A percentile compares a stretch with the other conserved stretches of the same genome.
Conservation (phyloP, 1,140 invertebrate species). For the Zaprionus nigranus region DNA sequence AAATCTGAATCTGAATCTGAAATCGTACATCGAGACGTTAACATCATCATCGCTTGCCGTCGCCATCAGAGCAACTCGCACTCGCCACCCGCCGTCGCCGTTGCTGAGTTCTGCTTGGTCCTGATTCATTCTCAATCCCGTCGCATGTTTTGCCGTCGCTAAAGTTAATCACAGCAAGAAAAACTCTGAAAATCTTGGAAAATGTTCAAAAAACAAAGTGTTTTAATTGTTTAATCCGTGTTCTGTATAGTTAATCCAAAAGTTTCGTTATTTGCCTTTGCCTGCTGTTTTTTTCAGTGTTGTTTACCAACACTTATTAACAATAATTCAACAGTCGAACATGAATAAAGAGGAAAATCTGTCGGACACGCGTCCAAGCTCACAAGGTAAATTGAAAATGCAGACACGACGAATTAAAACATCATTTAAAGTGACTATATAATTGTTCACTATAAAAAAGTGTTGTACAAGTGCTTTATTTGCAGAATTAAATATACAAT, state of each 20-base stretch:
- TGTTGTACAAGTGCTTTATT: neutral
- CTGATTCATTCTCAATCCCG: slow-evolving; percentile 8
- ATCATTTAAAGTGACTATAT: neutral
- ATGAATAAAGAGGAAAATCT: slow-evolving; percentile 77
- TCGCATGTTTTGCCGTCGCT: slow-evolving; percentile 51
- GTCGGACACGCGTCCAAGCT: slow-evolving; percentile 65
- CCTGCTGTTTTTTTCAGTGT: neutral
- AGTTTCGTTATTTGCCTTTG: neutral
- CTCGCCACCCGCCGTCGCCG: slow-evolving; percentile 44
- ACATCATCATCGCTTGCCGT: slow-evolving; percentile 71
- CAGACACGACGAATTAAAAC: neutral
- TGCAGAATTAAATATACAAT: neutral
- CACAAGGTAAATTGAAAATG: slow-evolving; percentile 62
- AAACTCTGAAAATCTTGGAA: neutral
- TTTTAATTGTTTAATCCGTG: neutral
- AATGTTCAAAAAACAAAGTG: slow-evolving; percentile 19
- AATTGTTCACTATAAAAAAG: neutral
- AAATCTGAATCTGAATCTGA: slow-evolving; percentile 84
- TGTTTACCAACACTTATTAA: neutral
- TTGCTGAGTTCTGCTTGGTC: slow-evolving; percentile 20
- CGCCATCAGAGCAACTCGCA: slow-evolving; percentile 56
- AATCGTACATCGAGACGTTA: slow-evolving; percentile 84
- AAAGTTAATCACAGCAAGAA: neutral
- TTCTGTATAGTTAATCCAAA: neutral
- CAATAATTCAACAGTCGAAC: neutral